Evolutionary conservation across 2,888 invertebrate species (phyloP).

Genomic region (Lasioglossum vierecki): DNA sequence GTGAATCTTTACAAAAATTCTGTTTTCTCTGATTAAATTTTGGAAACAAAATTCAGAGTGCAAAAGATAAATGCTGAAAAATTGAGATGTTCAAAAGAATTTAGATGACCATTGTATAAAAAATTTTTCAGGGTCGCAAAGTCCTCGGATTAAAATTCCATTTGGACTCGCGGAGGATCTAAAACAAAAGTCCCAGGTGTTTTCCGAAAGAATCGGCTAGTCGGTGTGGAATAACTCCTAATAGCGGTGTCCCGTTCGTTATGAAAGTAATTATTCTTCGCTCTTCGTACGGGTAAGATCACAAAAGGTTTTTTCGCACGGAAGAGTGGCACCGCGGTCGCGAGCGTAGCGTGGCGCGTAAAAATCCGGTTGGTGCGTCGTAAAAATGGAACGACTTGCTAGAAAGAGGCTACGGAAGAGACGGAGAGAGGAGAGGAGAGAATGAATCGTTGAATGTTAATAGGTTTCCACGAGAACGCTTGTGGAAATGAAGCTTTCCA

Average conservation of each 20-base stretch:
- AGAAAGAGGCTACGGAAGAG: background rate
- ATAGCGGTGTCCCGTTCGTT: background rate
- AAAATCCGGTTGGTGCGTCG: background rate
- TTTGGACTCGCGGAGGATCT: background rate
- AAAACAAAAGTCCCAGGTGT: background rate
- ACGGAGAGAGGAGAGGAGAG: background rate
- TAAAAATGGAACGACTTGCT: background rate
- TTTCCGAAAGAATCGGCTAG: background rate
- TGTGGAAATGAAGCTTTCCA: constrained; percentile 30
- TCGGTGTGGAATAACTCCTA: background rate
- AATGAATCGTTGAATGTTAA: constrained; percentile 11
- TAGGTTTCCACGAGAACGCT: constrained; percentile 29
- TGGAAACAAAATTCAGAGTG: background rate
- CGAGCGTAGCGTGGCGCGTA: background rate
- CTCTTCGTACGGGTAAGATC: background rate
- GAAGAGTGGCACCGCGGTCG: background rate
- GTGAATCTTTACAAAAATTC: too few species aligned
- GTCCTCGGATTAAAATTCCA: background rate
- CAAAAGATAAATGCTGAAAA: background rate
- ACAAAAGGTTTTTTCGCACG: background rate
- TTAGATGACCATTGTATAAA: background rate
- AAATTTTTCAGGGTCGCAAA: background rate
- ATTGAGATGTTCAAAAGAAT: background rate
- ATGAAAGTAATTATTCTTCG: background rate
- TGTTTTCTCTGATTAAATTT: too few species aligned